Evolutionary conservation across 2,113 vertebrate species (phyloP), one percentile per base, ranked within the genome.

Genomic region (Porphyrio hochstetteri): DNA sequence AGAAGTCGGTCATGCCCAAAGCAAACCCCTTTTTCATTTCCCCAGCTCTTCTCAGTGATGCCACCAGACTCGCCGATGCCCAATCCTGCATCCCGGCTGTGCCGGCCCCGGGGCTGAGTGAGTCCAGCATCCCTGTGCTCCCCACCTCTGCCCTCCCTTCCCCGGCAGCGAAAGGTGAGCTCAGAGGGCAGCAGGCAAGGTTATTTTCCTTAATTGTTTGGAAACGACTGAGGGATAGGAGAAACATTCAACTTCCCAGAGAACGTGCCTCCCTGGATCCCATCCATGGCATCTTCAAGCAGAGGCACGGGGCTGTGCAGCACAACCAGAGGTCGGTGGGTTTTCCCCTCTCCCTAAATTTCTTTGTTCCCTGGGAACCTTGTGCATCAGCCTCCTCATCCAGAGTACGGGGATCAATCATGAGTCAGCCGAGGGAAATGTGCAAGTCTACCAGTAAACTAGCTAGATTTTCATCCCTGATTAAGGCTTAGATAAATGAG

Each of bases 401-500:
- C 14, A 74, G 83, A 93, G 81, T 2, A 71, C 3, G 16, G 88
- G 84, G 89, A 93, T 95, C 88, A 91, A 95, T 77, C 78, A 64
- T 77, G 89, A 92, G 95, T 96, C 96, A 97, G 94, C 69, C 11
- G 2, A 95, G 81, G 88, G 91, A 95, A 96, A 95, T 78, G 86
- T 40, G 16, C 86, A 65, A 96, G 93, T 95, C 95, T 96, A 93
- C 90, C 82, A 28, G 52, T 28, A 96, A 95, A 93, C 64, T 84
- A 86, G 87, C 95, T 75, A 89, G 94, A 95, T 92, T 91, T 94
- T 96, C 95, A 94, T 96, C 87, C 86, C 77, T 93, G 92, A 96
- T 97, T 97, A 97, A 95, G 94, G 92, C 91, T 95, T 68, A 95
- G 96, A 97, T 90, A 96, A 97, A 97, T 95, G 96, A 96, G 92